phyloP scores from a whole-genome alignment of 53 echinoderm and acorn worm genomes.

The Arbacia lixula region DNA sequence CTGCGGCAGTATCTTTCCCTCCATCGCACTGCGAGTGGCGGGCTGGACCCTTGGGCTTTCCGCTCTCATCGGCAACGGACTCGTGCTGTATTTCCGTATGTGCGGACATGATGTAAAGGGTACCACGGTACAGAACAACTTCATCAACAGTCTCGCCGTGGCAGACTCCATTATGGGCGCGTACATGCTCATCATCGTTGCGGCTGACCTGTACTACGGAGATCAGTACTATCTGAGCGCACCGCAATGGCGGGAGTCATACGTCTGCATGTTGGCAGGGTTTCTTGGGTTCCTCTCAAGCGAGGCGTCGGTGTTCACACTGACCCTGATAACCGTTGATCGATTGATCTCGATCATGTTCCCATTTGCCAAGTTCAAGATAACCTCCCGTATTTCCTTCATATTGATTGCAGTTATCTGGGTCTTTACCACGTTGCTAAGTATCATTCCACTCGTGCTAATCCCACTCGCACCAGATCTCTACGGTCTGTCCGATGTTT shows the following conservation, averaged over 20 bases:
- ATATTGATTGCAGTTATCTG: neutral
- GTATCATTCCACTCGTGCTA: neutral
- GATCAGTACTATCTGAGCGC: constrained; percentile 17
- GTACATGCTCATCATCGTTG: constrained; percentile 39
- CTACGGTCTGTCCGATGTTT: constrained; percentile 42
- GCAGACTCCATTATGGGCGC: constrained; percentile 51
- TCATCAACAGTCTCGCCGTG: constrained; percentile 38
- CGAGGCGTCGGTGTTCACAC: constrained; percentile 38
- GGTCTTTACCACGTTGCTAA: neutral
- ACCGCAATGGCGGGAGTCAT: constrained; percentile 3
- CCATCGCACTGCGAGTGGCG: no score
- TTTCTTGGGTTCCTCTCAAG: constrained; percentile 45
- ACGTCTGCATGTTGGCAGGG: constrained; percentile 47
- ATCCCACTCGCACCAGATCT: neutral
- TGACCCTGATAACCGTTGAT: constrained; percentile 50
- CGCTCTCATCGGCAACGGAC: neutral
- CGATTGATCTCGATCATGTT: constrained; percentile 37
- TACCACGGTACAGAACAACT: neutral
- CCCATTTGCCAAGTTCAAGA: neutral
- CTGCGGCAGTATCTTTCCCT: no score
- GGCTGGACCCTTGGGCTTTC: neutral
- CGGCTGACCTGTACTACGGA: constrained; percentile 38
- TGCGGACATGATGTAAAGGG: neutral
- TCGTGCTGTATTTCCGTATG: neutral
- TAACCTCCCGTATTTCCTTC: neutral